A percentile compares a stretch with the other conserved stretches of the same genome.
Evolutionary conservation across 2,888 invertebrate species (phyloP).

Genomic region (Eristalinus sepulchralis): DNA sequence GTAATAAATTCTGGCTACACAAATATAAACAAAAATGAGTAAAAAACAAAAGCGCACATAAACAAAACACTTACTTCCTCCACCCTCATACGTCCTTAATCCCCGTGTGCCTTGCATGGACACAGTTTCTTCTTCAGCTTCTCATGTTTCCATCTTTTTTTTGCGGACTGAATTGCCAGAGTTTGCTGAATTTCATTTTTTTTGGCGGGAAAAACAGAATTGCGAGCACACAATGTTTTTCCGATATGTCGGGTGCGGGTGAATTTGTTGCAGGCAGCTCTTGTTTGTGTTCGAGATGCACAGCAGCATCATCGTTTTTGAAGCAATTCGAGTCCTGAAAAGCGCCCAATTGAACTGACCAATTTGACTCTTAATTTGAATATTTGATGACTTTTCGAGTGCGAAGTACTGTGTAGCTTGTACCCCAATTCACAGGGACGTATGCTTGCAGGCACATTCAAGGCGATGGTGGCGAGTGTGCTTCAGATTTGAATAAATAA

Average conservation of each 20-base stretch:
- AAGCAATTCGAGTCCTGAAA: slow-evolving; percentile 39
- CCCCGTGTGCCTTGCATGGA: neutral
- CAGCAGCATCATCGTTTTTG: slow-evolving; percentile 41
- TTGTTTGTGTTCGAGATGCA: slow-evolving; percentile 24
- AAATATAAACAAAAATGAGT: slow-evolving; percentile 35
- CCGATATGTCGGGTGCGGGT: slow-evolving; percentile 23
- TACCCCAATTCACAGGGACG: neutral
- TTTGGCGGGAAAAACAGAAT: neutral
- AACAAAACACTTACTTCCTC: slow-evolving; percentile 51
- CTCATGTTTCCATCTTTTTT: neutral
- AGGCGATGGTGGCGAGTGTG: neutral
- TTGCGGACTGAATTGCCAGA: neutral
- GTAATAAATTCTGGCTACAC: slow-evolving; percentile 52
- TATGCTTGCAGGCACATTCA: neutral
- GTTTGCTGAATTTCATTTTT: slow-evolving; percentile 24
- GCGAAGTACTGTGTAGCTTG: slow-evolving; percentile 37
- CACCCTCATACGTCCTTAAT: neutral
- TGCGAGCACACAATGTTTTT: slow-evolving; percentile 36
- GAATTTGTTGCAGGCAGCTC: slow-evolving; percentile 7
- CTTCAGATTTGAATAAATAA: slow-evolving; percentile 63
- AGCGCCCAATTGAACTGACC: slow-evolving; percentile 67
- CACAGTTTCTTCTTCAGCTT: neutral
- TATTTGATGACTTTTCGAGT: slow-evolving; percentile 67
- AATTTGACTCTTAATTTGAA: slow-evolving; percentile 71
- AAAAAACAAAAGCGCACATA: slow-evolving; percentile 22